Base-by-base conservation (phyloP, 2,113 vertebrate genomes). In the Catagonus wagneri region DNA sequence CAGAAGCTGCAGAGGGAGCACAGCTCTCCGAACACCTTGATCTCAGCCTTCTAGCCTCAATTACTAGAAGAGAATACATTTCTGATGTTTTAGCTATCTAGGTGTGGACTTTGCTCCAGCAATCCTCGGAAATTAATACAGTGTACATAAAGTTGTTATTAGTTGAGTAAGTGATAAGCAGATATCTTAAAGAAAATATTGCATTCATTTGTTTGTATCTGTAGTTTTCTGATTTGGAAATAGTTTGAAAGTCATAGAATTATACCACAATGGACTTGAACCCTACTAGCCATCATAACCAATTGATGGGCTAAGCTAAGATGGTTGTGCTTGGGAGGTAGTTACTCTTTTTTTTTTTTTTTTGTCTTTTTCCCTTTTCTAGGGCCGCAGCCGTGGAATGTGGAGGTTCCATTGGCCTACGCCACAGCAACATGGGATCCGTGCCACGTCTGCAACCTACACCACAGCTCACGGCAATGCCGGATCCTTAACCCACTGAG, bases 21-120 rank as follows among this genome's bases (percentile, higher is more conserved):
- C 1, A 3, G 2, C 7, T 6, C 27, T 54, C 2, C 1, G 34
- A 34, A 11, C 2, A 36, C 15, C 27, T 65, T 17, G 7, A 88
- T 36, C n/a, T 75, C 12, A 29, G 36, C 34, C 20, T 34, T 44
- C 3, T 29, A 61, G 9, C 7, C 1, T 89, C 32, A 71, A 11
- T 29, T 79, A 39, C 9, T 74, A 4, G 3, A 80, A 23, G 25
- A 60, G 1, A 74, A 61, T 25, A 22, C 15, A 89, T 58, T 63
- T 74, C 66, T 84, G 4, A 34, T 76, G 7, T 90, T n/a, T 23
- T 36, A 79, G 15, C 39, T 76, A 54, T 58, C n/a, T 34, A 16
- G 20, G 69, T 27, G 17, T 32, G 25, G 17, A 61, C 25, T 79
- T 83, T 36, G 3, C n/a, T 71, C 36, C 27, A 36, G 6, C 11